Conservation (phyloP, 2,797 vertebrate species). For the Sebastes elongatus region DNA sequence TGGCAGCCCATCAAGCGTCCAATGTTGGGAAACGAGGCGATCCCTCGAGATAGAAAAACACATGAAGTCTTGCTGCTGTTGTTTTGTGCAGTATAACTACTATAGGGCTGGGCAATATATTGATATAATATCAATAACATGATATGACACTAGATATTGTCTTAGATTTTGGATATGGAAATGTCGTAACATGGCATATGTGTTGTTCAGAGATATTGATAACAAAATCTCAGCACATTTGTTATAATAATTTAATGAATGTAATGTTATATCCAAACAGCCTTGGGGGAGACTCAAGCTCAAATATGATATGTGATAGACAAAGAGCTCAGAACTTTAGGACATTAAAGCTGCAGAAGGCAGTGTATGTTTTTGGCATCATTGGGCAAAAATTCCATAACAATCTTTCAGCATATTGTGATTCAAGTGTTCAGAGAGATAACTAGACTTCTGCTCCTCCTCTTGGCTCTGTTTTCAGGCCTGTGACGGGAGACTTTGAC, state of each 20-base stretch:
- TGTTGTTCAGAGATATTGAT: background rate
- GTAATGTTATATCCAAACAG: background rate
- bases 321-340: background rate
- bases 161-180: background rate
- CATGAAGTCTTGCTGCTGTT: background rate
- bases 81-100: background rate
- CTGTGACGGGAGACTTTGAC: no score
- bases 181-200: background rate
- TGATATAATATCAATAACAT: background rate
- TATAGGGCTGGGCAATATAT: background rate
- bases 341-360: background rate
- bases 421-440: no score
- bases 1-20: no score
- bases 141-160: background rate
- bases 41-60: no score
- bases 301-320: background rate
- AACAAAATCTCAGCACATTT: background rate
- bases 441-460: no score
- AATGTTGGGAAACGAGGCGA: no score
- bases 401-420: fast-evolving
- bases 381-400: no score
- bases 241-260: background rate
- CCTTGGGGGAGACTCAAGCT: fast-evolving
- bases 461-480: no score
- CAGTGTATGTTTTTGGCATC: fast-evolving